Conservation (phyloP, 23 tunicate genomes). For the Aplidium turbinatum region DNA sequence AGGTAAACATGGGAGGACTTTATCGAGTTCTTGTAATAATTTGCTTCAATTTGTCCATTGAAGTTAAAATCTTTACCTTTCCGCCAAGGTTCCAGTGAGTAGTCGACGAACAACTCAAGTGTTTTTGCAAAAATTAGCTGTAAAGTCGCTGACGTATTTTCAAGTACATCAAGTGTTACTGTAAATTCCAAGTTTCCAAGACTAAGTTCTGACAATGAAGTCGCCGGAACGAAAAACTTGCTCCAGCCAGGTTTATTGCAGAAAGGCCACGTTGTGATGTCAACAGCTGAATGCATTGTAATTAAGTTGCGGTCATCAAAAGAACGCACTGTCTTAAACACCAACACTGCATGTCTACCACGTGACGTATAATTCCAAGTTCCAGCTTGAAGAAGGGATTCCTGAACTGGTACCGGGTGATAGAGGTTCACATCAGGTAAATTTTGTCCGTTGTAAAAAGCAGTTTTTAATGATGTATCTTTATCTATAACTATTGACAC, state of each 20-base stretch:
- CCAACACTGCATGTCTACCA: neutral
- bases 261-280: conserved; percentile 32
- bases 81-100: too few relatives aligned
- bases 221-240: neutral
- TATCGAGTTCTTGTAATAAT: too few relatives aligned
- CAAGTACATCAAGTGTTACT: too few relatives aligned
- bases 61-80: too few relatives aligned
- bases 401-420: neutral
- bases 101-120: too few relatives aligned
- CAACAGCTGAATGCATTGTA: neutral
- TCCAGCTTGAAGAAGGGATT: neutral
- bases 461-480: neutral
- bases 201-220: neutral
- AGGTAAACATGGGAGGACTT: too few relatives aligned
- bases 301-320: neutral
- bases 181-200: conserved; percentile 15
- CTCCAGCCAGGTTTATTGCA: neutral
- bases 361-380: conserved; percentile 6
- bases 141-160: too few relatives aligned
- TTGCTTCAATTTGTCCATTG: too few relatives aligned
- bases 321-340: neutral
- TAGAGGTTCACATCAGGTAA: neutral
- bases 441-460: conserved; percentile 9
- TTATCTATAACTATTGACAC: neutral
- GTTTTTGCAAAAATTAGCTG: too few relatives aligned